Percentiles rank a stretch among this genome's conserved stretches.
Evolutionary conservation across 2,797 vertebrate species (phyloP).

Genomic region (Sebastiscus tertius): DNA sequence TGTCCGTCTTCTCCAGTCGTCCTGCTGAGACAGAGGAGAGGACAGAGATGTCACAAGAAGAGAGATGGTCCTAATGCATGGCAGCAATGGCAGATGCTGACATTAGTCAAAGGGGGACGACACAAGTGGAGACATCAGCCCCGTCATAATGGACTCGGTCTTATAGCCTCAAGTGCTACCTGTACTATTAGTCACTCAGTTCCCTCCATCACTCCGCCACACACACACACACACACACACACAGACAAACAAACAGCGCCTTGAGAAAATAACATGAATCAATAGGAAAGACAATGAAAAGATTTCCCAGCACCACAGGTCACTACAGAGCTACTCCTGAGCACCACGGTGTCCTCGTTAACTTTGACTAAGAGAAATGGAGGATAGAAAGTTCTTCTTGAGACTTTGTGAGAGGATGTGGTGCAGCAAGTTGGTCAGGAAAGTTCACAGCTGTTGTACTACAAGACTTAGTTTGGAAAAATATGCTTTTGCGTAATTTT

Average conservation of each 20-base stretch:
- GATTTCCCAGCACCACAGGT: slow-evolving; percentile 54
- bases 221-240: too few relatives aligned
- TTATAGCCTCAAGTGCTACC: slow-evolving; percentile 48
- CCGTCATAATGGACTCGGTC: slow-evolving; percentile 53
- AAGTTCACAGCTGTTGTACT: slow-evolving; percentile 5
- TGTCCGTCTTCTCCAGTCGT: background rate
- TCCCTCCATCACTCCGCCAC: slow-evolving; percentile 53
- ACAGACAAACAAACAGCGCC: slow-evolving; percentile 57
- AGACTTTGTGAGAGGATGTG: slow-evolving; percentile 9
- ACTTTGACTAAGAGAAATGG: slow-evolving; percentile 40
- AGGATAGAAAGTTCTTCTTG: slow-evolving; percentile 31
- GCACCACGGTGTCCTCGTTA: slow-evolving; percentile 37
- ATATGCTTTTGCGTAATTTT: too few relatives aligned
- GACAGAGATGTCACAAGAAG: slow-evolving; percentile 32
- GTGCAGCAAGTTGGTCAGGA: background rate
- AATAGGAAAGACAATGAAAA: slow-evolving; percentile 60
- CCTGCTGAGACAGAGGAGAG: slow-evolving; percentile 6
- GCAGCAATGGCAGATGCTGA: slow-evolving; percentile 6
- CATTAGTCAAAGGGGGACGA: slow-evolving; percentile 56
- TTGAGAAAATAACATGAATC: slow-evolving; percentile 69
- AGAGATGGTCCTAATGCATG: slow-evolving; percentile 36
- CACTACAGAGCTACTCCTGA: slow-evolving; percentile 19
- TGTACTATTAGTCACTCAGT: slow-evolving; percentile 52
- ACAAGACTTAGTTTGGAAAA: too few relatives aligned
- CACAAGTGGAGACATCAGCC: slow-evolving; percentile 48